Evolutionary conservation across 1,140 invertebrate genomes (phyloP).

Genomic region (Apis florea): DNA sequence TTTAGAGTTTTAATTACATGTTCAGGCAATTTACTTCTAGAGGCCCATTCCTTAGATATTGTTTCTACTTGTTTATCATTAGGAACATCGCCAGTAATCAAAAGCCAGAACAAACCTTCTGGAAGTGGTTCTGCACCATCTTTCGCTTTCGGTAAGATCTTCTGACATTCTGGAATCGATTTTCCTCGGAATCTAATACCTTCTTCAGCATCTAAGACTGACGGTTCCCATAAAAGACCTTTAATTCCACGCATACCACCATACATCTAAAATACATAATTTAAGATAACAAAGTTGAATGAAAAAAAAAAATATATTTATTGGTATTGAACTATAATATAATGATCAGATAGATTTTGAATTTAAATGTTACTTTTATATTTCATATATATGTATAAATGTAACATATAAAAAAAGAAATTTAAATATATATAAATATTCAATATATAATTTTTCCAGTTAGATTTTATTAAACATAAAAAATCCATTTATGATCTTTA

Average conservation of each 20-base stretch:
- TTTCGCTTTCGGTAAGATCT: slow-evolving; percentile 91
- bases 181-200: slow-evolving; percentile 97
- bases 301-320: neutral
- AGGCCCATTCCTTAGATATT: slow-evolving; percentile 95
- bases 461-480: neutral
- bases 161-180: slow-evolving; percentile 97
- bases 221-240: slow-evolving; percentile 96
- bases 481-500: neutral
- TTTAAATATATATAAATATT: neutral
- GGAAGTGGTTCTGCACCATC: slow-evolving; percentile 95
- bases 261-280: slow-evolving; percentile 87
- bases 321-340: slow-evolving; percentile 3
- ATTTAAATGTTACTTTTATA: neutral
- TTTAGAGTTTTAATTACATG: slow-evolving; percentile 97
- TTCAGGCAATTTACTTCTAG: slow-evolving; percentile 92
- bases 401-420: neutral
- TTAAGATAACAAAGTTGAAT: neutral
- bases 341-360: neutral
- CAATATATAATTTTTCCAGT: neutral
- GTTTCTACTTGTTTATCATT: slow-evolving; percentile 90
- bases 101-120: slow-evolving; percentile 97
- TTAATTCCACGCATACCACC: slow-evolving; percentile 98
- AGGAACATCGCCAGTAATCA: slow-evolving; percentile 95
- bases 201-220: slow-evolving; percentile 96
- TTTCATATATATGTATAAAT: neutral